Conservation (phyloP, 2,888 invertebrate species). For the Clanis bilineata region DNA sequence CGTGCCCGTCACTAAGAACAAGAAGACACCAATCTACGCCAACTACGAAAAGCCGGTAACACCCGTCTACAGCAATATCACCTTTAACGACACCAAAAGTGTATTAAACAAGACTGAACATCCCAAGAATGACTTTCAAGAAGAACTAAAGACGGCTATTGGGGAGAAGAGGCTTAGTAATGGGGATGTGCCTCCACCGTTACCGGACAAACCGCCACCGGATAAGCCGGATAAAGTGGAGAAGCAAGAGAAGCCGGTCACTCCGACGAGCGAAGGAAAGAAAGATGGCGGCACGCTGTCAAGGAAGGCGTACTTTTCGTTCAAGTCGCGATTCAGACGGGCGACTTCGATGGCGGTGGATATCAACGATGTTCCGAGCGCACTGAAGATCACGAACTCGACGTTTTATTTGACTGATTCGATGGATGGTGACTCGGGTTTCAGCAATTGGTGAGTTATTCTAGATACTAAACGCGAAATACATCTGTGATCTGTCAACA, state of each 20-base stretch:
- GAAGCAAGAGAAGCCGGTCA: slow-evolving; percentile 66
- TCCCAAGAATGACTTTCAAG: slow-evolving; percentile 64
- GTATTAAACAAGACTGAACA: slow-evolving; percentile 63
- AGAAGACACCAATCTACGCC: slow-evolving; percentile 63
- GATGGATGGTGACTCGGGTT: slow-evolving; percentile 84
- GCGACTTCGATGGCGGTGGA: slow-evolving; percentile 82
- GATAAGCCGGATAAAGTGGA: slow-evolving; percentile 32
- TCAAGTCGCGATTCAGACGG: slow-evolving; percentile 84
- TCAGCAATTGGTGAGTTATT: slow-evolving; percentile 74
- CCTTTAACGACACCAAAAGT: slow-evolving; percentile 53
- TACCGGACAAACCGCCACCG: slow-evolving; percentile 59
- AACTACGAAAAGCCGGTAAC: slow-evolving; percentile 59
- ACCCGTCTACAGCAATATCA: slow-evolving; percentile 61
- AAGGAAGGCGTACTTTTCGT: slow-evolving; percentile 77
- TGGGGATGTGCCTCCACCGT: slow-evolving; percentile 60
- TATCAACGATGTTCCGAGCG: slow-evolving; percentile 78
- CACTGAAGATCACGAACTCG: slow-evolving; percentile 83
- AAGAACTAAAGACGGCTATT: slow-evolving; percentile 67
- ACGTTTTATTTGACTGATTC: slow-evolving; percentile 88
- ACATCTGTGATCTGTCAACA: no score
- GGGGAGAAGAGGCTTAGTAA: slow-evolving; percentile 60
- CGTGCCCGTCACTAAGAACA: slow-evolving; percentile 38
- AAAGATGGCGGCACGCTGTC: slow-evolving; percentile 70
- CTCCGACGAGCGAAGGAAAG: slow-evolving; percentile 64
- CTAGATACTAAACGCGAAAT: not conserved